These are phyloP conservation scores for Tarsius wallacei DNA, from an alignment of 2,797 vertebrate species.

Conservation along the genomic window DNA sequence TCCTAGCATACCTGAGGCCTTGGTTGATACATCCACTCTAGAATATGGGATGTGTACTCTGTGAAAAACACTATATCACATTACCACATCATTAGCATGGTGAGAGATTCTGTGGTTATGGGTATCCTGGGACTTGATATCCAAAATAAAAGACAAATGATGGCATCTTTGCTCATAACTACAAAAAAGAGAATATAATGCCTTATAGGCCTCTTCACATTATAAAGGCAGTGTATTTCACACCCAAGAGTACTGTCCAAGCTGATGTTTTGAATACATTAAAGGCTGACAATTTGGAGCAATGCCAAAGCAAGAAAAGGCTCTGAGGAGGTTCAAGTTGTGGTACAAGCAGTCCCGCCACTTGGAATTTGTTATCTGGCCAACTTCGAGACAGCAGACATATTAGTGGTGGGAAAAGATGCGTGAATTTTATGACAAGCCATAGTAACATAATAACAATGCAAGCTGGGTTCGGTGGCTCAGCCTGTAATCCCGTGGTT, in stretches of 20 bases:
- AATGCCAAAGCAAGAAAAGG: not conserved
- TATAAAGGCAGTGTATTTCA: not conserved
- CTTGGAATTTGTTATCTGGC: not conserved
- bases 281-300: not conserved
- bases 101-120: not conserved
- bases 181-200: not conserved
- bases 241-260: not conserved
- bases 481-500: no score
- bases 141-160: not conserved
- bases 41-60: fast-evolving
- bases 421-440: not conserved
- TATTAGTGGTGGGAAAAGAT: not conserved
- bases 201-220: not conserved
- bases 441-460: not conserved
- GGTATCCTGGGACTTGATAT: not conserved
- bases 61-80: not conserved
- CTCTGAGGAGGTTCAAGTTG: not conserved
- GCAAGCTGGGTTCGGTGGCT: no score
- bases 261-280: not conserved
- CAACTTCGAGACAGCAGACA: no score
- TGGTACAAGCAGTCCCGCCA: fast-evolving
- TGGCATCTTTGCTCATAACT: not conserved
- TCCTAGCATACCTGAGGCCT: not conserved
- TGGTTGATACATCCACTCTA: not conserved
- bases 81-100: not conserved